Evolutionary conservation across 2,797 vertebrate genomes (phyloP).

Genomic region (Meriones psammophilus): DNA sequence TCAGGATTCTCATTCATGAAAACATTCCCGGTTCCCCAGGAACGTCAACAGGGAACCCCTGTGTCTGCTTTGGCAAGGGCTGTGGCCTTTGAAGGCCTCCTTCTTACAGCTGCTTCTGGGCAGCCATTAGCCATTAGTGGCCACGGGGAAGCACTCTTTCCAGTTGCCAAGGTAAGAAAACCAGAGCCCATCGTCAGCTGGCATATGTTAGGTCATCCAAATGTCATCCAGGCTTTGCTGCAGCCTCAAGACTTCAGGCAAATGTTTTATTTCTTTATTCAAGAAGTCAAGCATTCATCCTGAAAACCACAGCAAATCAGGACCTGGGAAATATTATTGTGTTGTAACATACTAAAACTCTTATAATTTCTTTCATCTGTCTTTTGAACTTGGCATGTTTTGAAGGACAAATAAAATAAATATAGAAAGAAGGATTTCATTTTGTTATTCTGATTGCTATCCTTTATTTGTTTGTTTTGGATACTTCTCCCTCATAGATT

Average conservation of each 20-base stretch:
- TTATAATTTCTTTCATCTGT: not conserved
- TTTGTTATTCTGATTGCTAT: not conserved
- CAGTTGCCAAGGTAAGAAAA: slow-evolving; percentile 21
- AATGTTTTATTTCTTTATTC: slow-evolving; percentile 50
- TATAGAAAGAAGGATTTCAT: slow-evolving; percentile 32
- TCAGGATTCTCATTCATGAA: not conserved
- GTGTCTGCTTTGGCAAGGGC: not conserved
- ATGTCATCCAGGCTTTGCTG: not conserved
- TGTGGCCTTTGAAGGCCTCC: not conserved
- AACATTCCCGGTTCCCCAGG: not conserved
- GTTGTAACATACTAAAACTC: not conserved
- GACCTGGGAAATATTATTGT: not conserved
- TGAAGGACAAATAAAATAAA: slow-evolving; percentile 10
- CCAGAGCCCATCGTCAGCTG: not conserved
- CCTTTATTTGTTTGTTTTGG: slow-evolving; percentile 44
- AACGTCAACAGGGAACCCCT: not conserved
- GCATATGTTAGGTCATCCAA: not conserved
- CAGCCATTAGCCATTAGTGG: not conserved
- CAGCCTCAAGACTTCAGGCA: not conserved
- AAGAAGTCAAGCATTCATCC: slow-evolving; percentile 26
- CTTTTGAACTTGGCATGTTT: slow-evolving; percentile 45
- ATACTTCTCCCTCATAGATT: not conserved
- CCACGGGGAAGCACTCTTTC: not conserved
- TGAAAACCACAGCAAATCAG: slow-evolving; percentile 34
- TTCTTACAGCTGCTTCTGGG: not conserved